These are phyloP conservation scores for Dasysyrphus albostriatus DNA, from an alignment of 2,888 invertebrate species.

Conservation along the genomic window DNA sequence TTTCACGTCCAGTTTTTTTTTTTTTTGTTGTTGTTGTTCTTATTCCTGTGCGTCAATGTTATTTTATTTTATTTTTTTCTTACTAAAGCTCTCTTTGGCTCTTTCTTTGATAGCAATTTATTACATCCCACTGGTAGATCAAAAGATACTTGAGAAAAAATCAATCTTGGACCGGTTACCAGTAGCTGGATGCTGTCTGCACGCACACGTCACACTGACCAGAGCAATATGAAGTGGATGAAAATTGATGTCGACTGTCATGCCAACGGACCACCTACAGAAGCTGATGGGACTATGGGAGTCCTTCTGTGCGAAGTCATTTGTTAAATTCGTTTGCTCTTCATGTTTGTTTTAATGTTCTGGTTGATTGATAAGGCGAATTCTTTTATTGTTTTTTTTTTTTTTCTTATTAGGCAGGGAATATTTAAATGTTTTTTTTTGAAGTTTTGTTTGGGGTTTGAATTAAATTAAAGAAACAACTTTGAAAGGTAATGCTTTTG, in stretches of 20 bases:
- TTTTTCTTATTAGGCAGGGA: not conserved
- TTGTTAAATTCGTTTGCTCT: conserved; percentile 63
- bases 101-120: conserved; percentile 59
- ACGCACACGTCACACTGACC: conserved; percentile 70
- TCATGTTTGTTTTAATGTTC: conserved; percentile 68
- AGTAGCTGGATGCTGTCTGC: conserved; percentile 74
- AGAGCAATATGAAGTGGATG: conserved; percentile 68
- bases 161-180: conserved; percentile 75
- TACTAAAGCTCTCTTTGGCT: conserved; percentile 45
- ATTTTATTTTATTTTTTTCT: conserved; percentile 8
- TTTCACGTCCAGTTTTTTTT: conserved; percentile 28
- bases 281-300: conserved; percentile 15
- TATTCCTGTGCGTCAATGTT: not conserved
- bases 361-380: conserved; percentile 67
- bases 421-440: not conserved
- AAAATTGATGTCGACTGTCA: conserved; percentile 72
- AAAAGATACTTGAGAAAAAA: conserved; percentile 59
- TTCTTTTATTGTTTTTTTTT: conserved; percentile 50
- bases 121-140: conserved; percentile 69
- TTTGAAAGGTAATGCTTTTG: too few relatives aligned
- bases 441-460: not conserved
- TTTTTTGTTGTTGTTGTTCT: conserved; percentile 8
- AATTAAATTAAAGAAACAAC: not conserved
- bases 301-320: conserved; percentile 61
- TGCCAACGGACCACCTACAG: conserved; percentile 71